Evolutionary conservation across 2,888 invertebrate species (phyloP).

Genomic region (Dolichopus griseipennis): DNA sequence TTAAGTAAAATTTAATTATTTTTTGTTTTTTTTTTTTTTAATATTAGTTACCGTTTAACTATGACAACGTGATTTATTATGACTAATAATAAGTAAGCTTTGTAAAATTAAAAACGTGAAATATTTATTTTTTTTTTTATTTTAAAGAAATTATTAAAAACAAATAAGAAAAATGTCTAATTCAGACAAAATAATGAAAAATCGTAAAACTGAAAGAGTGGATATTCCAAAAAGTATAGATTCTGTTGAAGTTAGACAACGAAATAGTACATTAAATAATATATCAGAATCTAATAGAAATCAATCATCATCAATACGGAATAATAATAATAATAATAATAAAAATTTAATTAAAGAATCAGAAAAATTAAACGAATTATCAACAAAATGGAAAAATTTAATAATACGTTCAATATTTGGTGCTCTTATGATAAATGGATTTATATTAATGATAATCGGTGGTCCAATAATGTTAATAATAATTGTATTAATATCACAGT

Average conservation of each 20-base stretch:
- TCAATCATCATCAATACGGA: no score
- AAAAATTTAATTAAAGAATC: background rate
- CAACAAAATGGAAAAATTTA: slow-evolving; percentile 80
- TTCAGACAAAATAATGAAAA: no score
- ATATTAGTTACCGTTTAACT: background rate
- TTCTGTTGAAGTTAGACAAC: no score
- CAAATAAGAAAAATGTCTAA: no score
- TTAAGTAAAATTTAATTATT: no score
- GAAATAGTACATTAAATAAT: no score
- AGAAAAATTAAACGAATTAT: slow-evolving; percentile 7
- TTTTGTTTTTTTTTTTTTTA: no score
- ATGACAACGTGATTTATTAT: background rate
- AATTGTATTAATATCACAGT: slow-evolving; percentile 85
- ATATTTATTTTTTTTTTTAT: background rate
- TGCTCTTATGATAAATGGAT: slow-evolving; percentile 83
- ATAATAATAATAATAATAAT: no score
- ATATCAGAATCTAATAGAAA: no score
- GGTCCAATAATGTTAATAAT: slow-evolving; percentile 89
- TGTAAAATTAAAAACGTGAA: no score
- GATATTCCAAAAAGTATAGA: no score
- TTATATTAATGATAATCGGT: slow-evolving; percentile 80
- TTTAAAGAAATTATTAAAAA: background rate
- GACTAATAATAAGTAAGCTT: background rate
- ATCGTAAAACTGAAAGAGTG: no score
- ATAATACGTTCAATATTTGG: slow-evolving; percentile 89